Evolutionary conservation across 2,113 vertebrate genomes (phyloP).

Genomic region (Coreoperca whiteheadi): DNA sequence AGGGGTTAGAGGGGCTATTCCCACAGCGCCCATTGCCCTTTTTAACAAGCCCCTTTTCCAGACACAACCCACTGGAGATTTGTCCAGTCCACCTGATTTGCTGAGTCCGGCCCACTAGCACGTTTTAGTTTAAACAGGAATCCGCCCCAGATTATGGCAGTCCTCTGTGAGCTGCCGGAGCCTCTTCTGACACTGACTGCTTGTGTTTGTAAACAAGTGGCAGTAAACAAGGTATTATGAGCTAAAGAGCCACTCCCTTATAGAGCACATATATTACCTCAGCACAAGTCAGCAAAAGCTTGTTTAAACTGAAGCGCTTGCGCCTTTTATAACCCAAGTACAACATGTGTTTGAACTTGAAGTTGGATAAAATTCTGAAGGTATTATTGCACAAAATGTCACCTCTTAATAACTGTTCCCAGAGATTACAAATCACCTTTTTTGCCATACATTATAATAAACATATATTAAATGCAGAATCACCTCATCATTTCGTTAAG

Average conservation of each 20-base stretch:
- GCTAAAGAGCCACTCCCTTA: conserved; percentile 28
- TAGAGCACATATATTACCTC: conserved; percentile 5
- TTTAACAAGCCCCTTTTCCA: conserved; percentile 83
- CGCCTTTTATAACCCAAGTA: background rate
- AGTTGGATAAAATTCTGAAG: background rate
- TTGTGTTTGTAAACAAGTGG: conserved; percentile 72
- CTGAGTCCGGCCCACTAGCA: conserved; percentile 73
- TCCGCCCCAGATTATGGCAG: conserved; percentile 68
- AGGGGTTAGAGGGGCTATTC: conserved; percentile 73
- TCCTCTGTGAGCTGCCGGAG: conserved; percentile 59
- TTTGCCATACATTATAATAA: background rate
- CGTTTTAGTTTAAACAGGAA: conserved; percentile 73
- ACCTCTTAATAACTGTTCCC: conserved; percentile 26
- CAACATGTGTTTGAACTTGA: conserved; percentile 10
- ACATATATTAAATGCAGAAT: background rate
- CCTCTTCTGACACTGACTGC: conserved; percentile 58
- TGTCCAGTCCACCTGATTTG: conserved; percentile 77
- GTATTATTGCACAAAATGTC: background rate
- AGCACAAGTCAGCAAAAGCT: conserved; percentile 8
- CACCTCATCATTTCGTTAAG: conserved; percentile 31
- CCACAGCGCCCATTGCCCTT: conserved; percentile 78
- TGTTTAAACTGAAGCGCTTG: conserved; percentile 5
- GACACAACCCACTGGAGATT: conserved; percentile 72
- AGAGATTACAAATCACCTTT: conserved; percentile 15
- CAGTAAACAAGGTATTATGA: conserved; percentile 61